A percentile compares a stretch with the other conserved stretches of the same genome.
These are phyloP conservation scores for Athetis lepigone DNA, from an alignment of 2,888 invertebrate species.

Conservation along the genomic window DNA sequence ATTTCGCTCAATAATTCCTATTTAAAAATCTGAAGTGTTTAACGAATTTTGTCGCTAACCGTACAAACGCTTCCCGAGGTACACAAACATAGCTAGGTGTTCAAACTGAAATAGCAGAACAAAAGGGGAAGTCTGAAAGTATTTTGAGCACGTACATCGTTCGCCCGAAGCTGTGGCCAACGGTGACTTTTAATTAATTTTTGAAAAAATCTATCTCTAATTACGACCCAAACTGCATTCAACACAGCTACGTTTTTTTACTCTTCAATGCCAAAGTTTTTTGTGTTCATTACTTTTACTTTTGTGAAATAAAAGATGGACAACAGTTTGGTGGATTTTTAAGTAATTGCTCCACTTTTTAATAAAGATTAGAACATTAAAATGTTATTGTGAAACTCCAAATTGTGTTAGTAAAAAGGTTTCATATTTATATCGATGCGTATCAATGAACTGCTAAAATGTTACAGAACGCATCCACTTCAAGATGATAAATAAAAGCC, in stretches of 20 bases:
- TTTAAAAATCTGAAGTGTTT: neutral
- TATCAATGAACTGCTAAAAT: neutral
- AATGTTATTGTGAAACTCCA: neutral
- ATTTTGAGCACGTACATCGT: slow-evolving; percentile 85
- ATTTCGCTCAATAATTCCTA: neutral
- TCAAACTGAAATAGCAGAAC: slow-evolving; percentile 79
- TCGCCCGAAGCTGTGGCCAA: slow-evolving; percentile 69
- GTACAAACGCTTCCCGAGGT: slow-evolving; percentile 28
- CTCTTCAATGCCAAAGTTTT: slow-evolving; percentile 34
- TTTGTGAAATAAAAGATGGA: slow-evolving; percentile 26
- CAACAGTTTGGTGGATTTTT: slow-evolving; percentile 23
- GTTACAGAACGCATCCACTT: too few species aligned
- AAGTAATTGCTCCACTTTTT: slow-evolving; percentile 35
- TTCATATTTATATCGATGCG: neutral
- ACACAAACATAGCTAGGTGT: slow-evolving; percentile 44
- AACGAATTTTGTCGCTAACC: neutral
- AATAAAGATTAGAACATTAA: slow-evolving; percentile 9
- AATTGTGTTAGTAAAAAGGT: neutral
- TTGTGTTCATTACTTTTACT: slow-evolving; percentile 40
- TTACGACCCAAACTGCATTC: slow-evolving; percentile 70
- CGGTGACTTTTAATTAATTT: slow-evolving; percentile 86
- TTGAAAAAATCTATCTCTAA: slow-evolving; percentile 78
- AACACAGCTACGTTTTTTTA: slow-evolving; percentile 48
- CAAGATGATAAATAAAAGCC: neutral
- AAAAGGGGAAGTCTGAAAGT: slow-evolving; percentile 77